These are phyloP conservation scores for Gephyroberyx darwinii DNA, from an alignment of 2,797 vertebrate genomes.

Conservation along the genomic window DNA sequence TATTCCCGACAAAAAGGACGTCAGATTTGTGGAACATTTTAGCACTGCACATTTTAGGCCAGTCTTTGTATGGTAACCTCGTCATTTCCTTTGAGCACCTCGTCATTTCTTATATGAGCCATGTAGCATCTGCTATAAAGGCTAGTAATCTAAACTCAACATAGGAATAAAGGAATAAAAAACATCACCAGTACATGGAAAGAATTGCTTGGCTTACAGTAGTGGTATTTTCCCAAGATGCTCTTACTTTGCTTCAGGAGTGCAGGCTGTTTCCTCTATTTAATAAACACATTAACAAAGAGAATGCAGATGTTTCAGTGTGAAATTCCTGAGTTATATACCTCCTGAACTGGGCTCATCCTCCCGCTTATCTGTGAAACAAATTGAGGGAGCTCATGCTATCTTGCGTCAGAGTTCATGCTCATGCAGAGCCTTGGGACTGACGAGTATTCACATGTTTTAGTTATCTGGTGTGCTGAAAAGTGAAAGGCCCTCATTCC, in stretches of 20 bases:
- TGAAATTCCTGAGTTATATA: not conserved
- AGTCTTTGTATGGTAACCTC: not conserved
- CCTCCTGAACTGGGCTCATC: not conserved
- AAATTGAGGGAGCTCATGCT: not conserved
- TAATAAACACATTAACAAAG: not conserved
- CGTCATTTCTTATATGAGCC: not conserved
- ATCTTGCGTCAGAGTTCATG: not conserved
- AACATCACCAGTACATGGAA: constrained; percentile 13
- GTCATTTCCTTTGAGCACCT: not conserved
- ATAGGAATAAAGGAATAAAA: constrained; percentile 2
- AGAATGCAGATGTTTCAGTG: not conserved
- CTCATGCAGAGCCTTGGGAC: no score
- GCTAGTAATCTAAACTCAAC: constrained; percentile 1
- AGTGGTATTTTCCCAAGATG: not conserved
- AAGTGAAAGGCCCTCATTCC: constrained; percentile 25
- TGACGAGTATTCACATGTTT: constrained; percentile 51
- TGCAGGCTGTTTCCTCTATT: constrained; percentile 2
- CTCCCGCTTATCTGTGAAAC: constrained; percentile 10
- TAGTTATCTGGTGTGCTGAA: constrained; percentile 5
- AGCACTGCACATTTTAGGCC: not conserved
- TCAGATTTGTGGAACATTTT: constrained; percentile 32
- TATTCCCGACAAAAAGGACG: constrained; percentile 32
- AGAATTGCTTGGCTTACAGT: constrained; percentile 9
- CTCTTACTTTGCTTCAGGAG: not conserved
- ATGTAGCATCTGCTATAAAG: not conserved